Evolutionary conservation across 2,888 invertebrate genomes (phyloP).

Genomic region (Clepsis dumicolana): DNA sequence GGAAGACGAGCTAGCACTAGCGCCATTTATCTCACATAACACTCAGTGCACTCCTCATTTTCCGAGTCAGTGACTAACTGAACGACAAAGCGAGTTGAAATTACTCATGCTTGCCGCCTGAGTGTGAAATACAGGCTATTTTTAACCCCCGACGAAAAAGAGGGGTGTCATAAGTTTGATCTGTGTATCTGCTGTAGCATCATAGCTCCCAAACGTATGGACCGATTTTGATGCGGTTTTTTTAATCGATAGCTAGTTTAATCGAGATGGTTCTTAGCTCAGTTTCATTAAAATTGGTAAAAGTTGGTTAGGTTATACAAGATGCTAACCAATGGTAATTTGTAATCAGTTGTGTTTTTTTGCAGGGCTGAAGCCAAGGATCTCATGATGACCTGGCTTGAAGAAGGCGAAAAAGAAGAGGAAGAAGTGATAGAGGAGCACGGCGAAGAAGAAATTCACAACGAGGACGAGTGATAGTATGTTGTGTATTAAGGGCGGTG

Average conservation of each 20-base stretch:
- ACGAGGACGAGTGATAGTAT: background rate
- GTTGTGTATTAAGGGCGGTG: too few species aligned
- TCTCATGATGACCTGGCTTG: constrained; percentile 70
- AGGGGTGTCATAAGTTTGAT: too few species aligned
- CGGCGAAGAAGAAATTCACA: constrained; percentile 43
- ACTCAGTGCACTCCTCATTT: background rate
- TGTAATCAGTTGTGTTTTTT: background rate
- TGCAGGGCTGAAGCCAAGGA: constrained; percentile 71
- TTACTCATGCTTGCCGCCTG: background rate
- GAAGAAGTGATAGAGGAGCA: constrained; percentile 65
- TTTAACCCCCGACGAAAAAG: too few species aligned
- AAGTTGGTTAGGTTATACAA: too few species aligned
- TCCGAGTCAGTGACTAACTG: background rate
- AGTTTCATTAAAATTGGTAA: too few species aligned
- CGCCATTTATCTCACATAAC: background rate
- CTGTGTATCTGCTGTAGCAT: too few species aligned
- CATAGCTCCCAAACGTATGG: too few species aligned
- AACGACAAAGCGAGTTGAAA: too few species aligned
- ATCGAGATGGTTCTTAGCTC: too few species aligned
- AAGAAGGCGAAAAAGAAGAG: constrained; percentile 73
- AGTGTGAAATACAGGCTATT: background rate
- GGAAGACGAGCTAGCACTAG: background rate
- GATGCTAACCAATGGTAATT: too few species aligned
- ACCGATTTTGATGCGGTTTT: too few species aligned
- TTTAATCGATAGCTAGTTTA: too few species aligned